These are phyloP conservation scores for Meghimatium bilineatum DNA, from an alignment of 2,888 invertebrate species.

Conservation along the genomic window DNA sequence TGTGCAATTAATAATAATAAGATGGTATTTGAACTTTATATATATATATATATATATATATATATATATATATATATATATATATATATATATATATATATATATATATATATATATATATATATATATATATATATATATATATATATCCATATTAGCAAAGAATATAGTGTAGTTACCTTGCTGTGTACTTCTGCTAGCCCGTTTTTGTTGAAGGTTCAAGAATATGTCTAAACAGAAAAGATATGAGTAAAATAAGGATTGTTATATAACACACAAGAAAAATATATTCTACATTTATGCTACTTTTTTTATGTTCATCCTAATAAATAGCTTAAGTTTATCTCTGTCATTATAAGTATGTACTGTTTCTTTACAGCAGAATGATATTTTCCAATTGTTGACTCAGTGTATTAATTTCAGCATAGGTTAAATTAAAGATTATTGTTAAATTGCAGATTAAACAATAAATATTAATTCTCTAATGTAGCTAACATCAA, in stretches of 20 bases:
- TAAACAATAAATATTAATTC: too few species aligned
- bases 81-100: neutral
- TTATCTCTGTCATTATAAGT: too few species aligned
- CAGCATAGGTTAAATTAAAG: too few species aligned
- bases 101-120: neutral
- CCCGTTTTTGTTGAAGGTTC: constrained; percentile 34
- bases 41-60: neutral
- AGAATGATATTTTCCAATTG: too few species aligned
- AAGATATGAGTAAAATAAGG: neutral
- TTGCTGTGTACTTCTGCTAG: constrained; percentile 31
- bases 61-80: neutral
- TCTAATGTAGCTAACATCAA: too few species aligned
- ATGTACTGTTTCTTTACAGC: too few species aligned
- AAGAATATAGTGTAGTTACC: neutral
- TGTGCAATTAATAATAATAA: too few species aligned
- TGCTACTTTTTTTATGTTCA: too few species aligned
- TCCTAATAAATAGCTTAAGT: too few species aligned
- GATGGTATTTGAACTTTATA: neutral
- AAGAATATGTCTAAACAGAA: constrained; percentile 40
- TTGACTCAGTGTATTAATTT: too few species aligned
- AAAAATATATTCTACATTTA: neutral
- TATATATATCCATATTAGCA: neutral
- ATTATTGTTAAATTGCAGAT: too few species aligned
- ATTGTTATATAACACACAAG: neutral
- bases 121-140: neutral